Percentiles rank a stretch among this genome's conserved stretches.
phyloP scores from a whole-genome alignment of 2,888 invertebrate genomes.

The Eupithecia subumbrata region DNA sequence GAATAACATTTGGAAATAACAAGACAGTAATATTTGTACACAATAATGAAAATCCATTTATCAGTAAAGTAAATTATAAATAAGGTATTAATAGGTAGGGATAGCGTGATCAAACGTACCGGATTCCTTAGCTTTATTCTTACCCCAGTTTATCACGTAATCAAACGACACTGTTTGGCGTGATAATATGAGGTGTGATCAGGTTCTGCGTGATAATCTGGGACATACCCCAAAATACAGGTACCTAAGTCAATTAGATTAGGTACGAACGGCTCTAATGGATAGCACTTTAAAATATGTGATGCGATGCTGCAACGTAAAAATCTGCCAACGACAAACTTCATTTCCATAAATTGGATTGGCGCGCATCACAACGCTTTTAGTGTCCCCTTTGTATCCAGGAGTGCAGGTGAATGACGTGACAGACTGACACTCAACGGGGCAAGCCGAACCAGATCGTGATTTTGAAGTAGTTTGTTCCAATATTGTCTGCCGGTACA shows the following conservation, averaged over 20 bases:
- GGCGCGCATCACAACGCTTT: constrained; percentile 8
- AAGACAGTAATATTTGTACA: no score
- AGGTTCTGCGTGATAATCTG: no score
- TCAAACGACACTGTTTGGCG: no score
- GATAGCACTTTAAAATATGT: background rate
- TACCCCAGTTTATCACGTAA: no score
- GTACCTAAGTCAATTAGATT: no score
- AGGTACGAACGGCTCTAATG: background rate
- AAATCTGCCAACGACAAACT: background rate
- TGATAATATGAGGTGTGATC: no score
- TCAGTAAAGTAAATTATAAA: no score
- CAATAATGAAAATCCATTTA: no score
- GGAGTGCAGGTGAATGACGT: constrained; percentile 5
- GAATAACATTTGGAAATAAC: no score
- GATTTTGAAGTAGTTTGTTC: background rate
- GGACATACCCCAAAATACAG: background rate
- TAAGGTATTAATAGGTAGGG: no score
- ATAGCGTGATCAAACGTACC: no score
- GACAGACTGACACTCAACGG: constrained; percentile 1
- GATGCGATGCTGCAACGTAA: background rate
- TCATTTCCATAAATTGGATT: constrained; percentile 1
- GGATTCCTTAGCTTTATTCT: no score
- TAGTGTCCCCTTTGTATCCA: background rate
- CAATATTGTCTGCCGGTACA: background rate
- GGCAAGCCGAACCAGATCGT: background rate